Evolutionary conservation across 1,140 invertebrate species (phyloP).

Genomic region (Drosophila mojavensis): DNA sequence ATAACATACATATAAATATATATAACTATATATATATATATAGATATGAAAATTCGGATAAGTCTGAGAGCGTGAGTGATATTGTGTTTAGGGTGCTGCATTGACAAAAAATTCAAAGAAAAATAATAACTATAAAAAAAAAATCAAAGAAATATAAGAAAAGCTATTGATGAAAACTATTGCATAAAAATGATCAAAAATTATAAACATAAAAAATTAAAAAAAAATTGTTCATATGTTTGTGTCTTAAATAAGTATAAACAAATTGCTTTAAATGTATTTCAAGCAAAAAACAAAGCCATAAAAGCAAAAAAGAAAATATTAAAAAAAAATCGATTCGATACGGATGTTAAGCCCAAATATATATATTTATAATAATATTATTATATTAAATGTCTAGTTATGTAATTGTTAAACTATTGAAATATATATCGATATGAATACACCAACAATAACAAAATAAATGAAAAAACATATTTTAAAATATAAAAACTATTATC

Average conservation of each 20-base stretch:
- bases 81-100: conserved; percentile 84
- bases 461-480: conserved; percentile 5
- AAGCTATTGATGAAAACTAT: conserved; percentile 23
- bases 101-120: conserved; percentile 33
- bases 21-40: conserved; percentile 33
- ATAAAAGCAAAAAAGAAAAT: conserved; percentile 11
- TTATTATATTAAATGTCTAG: conserved; percentile 39
- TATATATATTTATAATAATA: conserved; percentile 2
- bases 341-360: conserved; percentile 32
- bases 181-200: conserved; percentile 40
- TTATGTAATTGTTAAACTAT: conserved; percentile 39
- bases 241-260: conserved; percentile 38
- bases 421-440: conserved; percentile 9
- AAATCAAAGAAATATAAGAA: conserved; percentile 7
- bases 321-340: conserved; percentile 28
- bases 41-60: conserved; percentile 80
- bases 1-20: conserved; percentile 21
- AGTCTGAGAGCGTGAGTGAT: conserved; percentile 84
- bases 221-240: conserved; percentile 26
- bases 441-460: conserved; percentile 23
- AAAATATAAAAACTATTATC: conserved; percentile 35
- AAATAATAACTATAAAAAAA: not conserved
- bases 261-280: conserved; percentile 14
- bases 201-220: conserved; percentile 39
- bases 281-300: conserved; percentile 36